Percentiles rank a stretch among this genome's conserved stretches.
These are phyloP conservation scores for Coleophora flavipennella DNA, from an alignment of 2,888 invertebrate species.

Conservation along the genomic window DNA sequence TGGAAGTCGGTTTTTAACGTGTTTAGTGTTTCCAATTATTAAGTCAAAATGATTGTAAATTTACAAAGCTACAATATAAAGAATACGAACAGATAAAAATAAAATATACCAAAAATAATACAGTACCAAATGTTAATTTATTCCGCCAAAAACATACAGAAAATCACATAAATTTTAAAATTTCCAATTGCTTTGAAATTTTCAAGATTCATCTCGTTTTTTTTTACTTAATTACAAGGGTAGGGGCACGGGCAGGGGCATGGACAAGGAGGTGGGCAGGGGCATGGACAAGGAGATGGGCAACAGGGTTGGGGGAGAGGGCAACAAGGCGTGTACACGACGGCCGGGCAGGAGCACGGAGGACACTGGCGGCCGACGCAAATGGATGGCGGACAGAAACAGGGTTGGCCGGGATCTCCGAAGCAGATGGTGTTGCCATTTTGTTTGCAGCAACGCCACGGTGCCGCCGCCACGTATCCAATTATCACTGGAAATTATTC, in stretches of 20 bases:
- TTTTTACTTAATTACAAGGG: conserved; percentile 1
- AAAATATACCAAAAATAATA: too few species aligned
- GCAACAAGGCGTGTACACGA: conserved; percentile 29
- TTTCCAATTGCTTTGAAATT: too few species aligned
- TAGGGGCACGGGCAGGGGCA: conserved; percentile 9
- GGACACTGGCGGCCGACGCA: conserved; percentile 21
- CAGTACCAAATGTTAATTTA: too few species aligned
- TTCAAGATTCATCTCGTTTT: too few species aligned
- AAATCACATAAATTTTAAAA: too few species aligned
- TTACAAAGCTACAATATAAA: too few species aligned
- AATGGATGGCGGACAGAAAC: conserved; percentile 30
- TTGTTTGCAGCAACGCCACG: conserved; percentile 38
- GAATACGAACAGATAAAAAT: too few species aligned
- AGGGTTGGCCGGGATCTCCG: conserved; percentile 26
- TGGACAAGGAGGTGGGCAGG: conserved; percentile 9
- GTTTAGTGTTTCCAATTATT: too few species aligned
- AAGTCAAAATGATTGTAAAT: too few species aligned
- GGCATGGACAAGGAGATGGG: conserved; percentile 9
- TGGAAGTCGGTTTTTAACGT: too few species aligned
- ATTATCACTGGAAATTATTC: conserved; percentile 30
- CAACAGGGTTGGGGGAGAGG: conserved; percentile 3
- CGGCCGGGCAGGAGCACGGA: conserved; percentile 33
- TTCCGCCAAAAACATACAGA: too few species aligned
- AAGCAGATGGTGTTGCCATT: conserved; percentile 38
- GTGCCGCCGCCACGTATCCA: conserved; percentile 34